Evolutionary conservation across 35 echinoderm and acorn worm genomes (phyloP).

Genomic region (Holothuria glaberrima): DNA sequence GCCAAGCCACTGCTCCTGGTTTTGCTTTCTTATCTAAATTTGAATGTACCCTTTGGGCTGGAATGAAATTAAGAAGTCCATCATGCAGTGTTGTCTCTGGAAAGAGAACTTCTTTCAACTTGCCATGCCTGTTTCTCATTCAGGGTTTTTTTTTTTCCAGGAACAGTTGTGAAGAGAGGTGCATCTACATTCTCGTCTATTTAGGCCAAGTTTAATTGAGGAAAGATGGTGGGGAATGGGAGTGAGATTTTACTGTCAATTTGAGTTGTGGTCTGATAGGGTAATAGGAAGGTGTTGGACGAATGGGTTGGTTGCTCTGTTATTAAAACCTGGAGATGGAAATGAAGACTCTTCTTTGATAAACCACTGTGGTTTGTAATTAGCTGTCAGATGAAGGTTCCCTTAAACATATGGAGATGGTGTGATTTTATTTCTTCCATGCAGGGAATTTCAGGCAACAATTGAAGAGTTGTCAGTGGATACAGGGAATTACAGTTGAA

Average conservation of each 20-base stretch:
- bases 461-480: no score
- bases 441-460: no score
- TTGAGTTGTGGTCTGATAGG: constrained; percentile 16
- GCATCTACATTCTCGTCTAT: neutral
- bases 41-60: constrained; percentile 9
- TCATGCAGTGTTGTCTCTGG: neutral
- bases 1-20: neutral
- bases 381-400: neutral
- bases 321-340: neutral
- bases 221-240: neutral
- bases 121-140: neutral
- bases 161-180: constrained; percentile 1
- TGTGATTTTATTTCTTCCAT: no score
- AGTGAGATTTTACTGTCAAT: neutral
- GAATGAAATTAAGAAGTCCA: constrained; percentile 17
- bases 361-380: constrained; percentile 20
- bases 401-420: no score
- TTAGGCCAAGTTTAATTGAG: constrained; percentile 34
- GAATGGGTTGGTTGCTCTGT: neutral
- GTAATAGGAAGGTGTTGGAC: neutral
- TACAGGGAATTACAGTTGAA: no score
- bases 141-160: constrained; percentile 1
- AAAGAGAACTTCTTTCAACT: neutral
- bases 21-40: constrained; percentile 42
- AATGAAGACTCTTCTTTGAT: neutral